Percentiles rank a stretch among this genome's conserved stretches.
phyloP scores from a whole-genome alignment of 1,140 invertebrate species.

The Drosophila elegans region DNA sequence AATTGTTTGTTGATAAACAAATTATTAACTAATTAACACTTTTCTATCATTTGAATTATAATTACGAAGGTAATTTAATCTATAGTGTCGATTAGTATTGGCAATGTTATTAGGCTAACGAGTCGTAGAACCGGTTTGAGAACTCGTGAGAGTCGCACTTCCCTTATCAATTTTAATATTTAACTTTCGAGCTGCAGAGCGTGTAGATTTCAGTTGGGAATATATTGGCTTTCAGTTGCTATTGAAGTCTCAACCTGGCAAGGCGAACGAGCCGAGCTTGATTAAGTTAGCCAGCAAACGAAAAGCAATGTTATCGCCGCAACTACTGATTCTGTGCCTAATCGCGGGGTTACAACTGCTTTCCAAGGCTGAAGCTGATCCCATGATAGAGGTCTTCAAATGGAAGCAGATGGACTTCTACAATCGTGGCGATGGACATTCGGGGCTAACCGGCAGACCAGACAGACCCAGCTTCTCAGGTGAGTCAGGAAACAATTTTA shows the following conservation, averaged over 20 bases:
- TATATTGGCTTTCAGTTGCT: conserved; percentile 20
- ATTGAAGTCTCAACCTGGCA: conserved; percentile 22
- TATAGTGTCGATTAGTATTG: neutral
- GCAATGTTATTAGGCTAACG: neutral
- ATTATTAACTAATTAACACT: neutral
- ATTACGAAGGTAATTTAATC: neutral
- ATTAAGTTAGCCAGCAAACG: conserved; percentile 1
- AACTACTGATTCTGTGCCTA: conserved; percentile 26
- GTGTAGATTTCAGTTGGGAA: conserved; percentile 5
- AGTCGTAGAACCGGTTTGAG: conserved; percentile 32
- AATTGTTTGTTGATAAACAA: no score
- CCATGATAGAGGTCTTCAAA: conserved; percentile 83
- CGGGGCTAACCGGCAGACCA: neutral
- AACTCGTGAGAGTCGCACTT: conserved; percentile 21
- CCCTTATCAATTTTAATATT: conserved; percentile 44
- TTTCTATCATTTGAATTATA: neutral
- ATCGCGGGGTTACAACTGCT: conserved; percentile 28
- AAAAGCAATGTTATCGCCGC: conserved; percentile 40
- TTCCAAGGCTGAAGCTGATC: conserved; percentile 41
- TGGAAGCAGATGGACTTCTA: conserved; percentile 85
- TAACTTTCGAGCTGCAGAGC: conserved; percentile 2
- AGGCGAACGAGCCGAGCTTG: conserved; percentile 18
- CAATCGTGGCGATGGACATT: conserved; percentile 63
- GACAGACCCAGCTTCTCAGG: conserved; percentile 44
- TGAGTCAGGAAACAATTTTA: conserved; percentile 6